A percentile compares a stretch with the other conserved stretches of the same genome.
Conservation (phyloP, 2,797 vertebrate genomes). For the Columba guinea region DNA sequence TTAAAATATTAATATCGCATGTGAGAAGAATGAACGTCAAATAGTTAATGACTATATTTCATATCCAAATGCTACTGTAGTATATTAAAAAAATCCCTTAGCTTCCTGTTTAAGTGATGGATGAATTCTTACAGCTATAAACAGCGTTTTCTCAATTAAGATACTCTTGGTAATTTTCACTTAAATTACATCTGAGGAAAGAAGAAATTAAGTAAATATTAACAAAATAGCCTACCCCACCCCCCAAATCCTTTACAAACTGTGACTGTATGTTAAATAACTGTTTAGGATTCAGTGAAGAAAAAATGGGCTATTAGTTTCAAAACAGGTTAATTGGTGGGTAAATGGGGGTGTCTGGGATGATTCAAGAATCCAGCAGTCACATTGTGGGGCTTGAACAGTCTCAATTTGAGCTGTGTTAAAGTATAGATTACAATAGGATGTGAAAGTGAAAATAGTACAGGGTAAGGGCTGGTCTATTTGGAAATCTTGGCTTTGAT, state of each 20-base stretch:
- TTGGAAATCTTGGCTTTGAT: not conserved
- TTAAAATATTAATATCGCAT: not conserved
- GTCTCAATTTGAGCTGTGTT: not conserved
- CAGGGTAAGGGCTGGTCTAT: not conserved
- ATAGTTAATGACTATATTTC: not conserved
- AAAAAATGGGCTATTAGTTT: not conserved
- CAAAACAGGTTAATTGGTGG: not conserved
- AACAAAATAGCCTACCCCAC: not conserved
- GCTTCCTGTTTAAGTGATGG: not conserved
- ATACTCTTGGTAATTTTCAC: not conserved
- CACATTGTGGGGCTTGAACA: not conserved
- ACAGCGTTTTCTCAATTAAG: not conserved
- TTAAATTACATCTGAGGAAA: not conserved
- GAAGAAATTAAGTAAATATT: not conserved
- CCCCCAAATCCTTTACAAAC: not conserved
- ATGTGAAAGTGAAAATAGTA: not conserved
- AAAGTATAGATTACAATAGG: not conserved
- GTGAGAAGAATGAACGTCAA: not conserved
- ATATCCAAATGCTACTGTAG: not conserved
- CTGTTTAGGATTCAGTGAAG: not conserved
- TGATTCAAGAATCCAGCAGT: not conserved
- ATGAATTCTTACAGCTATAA: not conserved
- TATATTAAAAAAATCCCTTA: not conserved
- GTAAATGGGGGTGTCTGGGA: not conserved
- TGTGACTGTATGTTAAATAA: not conserved